Base-by-base conservation (phyloP, 2,888 invertebrate genomes). In the Athetis lepigone region DNA sequence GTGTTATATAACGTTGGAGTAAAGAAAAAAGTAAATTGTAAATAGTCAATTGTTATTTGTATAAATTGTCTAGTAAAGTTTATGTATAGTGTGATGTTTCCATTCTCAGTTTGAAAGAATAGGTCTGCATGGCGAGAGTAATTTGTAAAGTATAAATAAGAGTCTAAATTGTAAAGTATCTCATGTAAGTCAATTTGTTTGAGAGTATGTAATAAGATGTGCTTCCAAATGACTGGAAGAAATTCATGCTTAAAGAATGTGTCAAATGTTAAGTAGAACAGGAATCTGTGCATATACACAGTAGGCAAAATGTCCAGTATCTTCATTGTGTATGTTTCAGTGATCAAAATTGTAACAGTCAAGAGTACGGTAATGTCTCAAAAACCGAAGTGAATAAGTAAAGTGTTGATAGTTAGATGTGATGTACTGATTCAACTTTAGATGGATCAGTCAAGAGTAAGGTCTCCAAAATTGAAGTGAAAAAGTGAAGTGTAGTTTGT, bases 201-300 rank as follows among this genome's bases (percentile, higher is more conserved):
- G 13, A 16, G 4, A 51, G 21, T 29, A 11, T 56, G 21, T 29
- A 11, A 4, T 68, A 37, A 45, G n/a, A 23, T 54, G 27, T 55
- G 9, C 4, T 23, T 9, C 6, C 2, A 36, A 50, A 46, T 43
- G 2, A 18, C 40, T 29, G 6, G 11, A 37, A 50, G 25, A 45
- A 33, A 8, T 25, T 21, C 70, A 66, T 50, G 65, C 70, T 37
- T 29, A 23, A 7, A 49, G 0, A 27, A 19, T 66, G 21, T 65
- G 50, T 68, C 2, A 56, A 21, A 27, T 42, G 50, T 51, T n/a
- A 33, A 33, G 45, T 33, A 33, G 13, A 33, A 33, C 13, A 11
- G 11, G 33, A 33, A 13, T 13, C 13, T 49, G 37, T 50, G 13
- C 11, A 8, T 2, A 16, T 52, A 16, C 6, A 6, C 4, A 21